These are phyloP conservation scores for Drosophila mettleri DNA, from an alignment of 2,888 invertebrate genomes.

Conservation along the genomic window DNA sequence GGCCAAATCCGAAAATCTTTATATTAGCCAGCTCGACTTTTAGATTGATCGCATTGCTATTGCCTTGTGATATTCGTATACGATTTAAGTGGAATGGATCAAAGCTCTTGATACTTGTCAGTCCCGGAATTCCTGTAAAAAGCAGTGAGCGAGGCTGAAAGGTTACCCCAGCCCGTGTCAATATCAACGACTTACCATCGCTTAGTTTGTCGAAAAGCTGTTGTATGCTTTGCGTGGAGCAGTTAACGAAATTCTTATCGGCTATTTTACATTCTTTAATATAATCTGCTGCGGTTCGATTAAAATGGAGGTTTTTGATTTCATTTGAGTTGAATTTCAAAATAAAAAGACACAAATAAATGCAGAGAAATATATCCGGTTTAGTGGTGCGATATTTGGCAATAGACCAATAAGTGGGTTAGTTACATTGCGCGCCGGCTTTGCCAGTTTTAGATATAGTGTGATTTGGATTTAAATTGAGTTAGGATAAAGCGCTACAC, in stretches of 20 bases:
- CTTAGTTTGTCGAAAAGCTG: slow-evolving; percentile 88
- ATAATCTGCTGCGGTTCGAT: slow-evolving; percentile 87
- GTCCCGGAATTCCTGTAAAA: slow-evolving; percentile 82
- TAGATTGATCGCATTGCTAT: slow-evolving; percentile 89
- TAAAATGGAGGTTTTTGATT: slow-evolving; percentile 60
- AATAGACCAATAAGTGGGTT: slow-evolving; percentile 54
- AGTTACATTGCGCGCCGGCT: slow-evolving; percentile 55
- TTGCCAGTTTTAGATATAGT: slow-evolving; percentile 1
- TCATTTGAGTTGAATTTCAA: slow-evolving; percentile 49
- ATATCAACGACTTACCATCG: slow-evolving; percentile 85
- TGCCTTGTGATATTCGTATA: slow-evolving; percentile 90
- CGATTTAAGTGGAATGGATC: slow-evolving; percentile 89
- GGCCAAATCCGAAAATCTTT: slow-evolving; percentile 89
- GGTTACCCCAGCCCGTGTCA: not conserved
- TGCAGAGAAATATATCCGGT: slow-evolving; percentile 65
- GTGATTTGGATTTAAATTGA: not conserved
- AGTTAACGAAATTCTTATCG: slow-evolving; percentile 88
- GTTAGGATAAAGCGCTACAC: not conserved
- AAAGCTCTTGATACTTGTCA: slow-evolving; percentile 87
- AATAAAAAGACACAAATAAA: slow-evolving; percentile 51
- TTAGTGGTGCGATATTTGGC: slow-evolving; percentile 68
- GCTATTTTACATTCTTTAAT: slow-evolving; percentile 88
- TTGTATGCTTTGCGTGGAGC: slow-evolving; percentile 89
- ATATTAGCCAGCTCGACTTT: slow-evolving; percentile 90
- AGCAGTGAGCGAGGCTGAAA: not conserved